Evolutionary conservation across 2,113 vertebrate species (phyloP), one percentile per base, ranked within the genome.

Genomic region (Abramis brama): DNA sequence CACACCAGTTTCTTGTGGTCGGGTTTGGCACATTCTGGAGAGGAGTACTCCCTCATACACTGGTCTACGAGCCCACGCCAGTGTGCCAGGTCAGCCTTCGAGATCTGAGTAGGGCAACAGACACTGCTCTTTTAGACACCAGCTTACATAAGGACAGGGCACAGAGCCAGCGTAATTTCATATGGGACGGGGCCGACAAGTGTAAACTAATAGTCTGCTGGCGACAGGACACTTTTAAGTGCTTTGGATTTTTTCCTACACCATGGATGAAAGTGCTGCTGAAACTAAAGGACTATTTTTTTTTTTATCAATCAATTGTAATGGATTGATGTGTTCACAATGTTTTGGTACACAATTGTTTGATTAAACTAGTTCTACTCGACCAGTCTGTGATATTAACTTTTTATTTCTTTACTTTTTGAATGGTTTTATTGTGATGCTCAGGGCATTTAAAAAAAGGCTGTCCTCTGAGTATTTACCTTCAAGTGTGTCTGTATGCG

Each of bases 1-100:
- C 98, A 99, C 90, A 98, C 96, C 9, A 99, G 91, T 89, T 96
- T 98, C 86, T 93, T 97, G 88, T 98, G 96, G 91, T 99, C 95
- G 13, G 98, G 98, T 88, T 98, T 98, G 94, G 96, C 96, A 92
- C 98, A 99, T 76, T 96, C 96, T 0, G 98, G 97, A 52, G 98
- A 99, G 85, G 97, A 97, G 88, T 99, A 99, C 86, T 98, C 97
- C 0, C 91, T 95, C 47, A 99, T 93, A 84, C 98, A 98, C 94
- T 96, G 96, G 0, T 96, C 98, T 89, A 99, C 98, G 23, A 96
- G 93, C 1, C 96, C 96, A 50, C 95, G 95, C 98, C 98, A 99
- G 75, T 95, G 95, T 85, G 94, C 93, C 2, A 99, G 94, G 86
- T 99, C 97, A 0, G 88, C 64, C 36, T 99, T 96, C 0, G 94